Percentiles rank a stretch among this genome's conserved stretches.
Conservation (phyloP, 2,888 invertebrate genomes). For the Furcula furcula region DNA sequence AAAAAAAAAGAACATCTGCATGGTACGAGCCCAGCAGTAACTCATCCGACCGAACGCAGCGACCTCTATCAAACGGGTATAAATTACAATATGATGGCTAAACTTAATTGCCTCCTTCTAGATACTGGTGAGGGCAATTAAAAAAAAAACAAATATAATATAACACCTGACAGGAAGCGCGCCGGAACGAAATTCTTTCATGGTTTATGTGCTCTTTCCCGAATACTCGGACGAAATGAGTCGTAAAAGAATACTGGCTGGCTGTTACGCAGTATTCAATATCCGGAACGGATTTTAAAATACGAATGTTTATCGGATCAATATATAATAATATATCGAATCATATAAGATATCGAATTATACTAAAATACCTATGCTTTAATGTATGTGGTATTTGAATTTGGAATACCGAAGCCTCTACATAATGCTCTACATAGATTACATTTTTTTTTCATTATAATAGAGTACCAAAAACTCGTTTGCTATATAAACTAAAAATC, state of each 20-base stretch:
- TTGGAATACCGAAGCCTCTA: no score
- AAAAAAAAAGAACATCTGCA: constrained; percentile 69
- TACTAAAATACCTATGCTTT: no score
- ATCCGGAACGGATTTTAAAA: constrained; percentile 23
- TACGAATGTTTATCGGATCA: no score
- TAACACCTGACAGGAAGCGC: constrained; percentile 7
- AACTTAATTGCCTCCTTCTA: constrained; percentile 28
- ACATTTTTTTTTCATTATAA: no score
- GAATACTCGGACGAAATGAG: constrained; percentile 17
- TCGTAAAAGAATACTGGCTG: constrained; percentile 19
- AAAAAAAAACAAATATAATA: constrained; percentile 3
- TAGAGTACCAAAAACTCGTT: no score
- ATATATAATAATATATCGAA: no score
- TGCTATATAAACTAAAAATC: no score
- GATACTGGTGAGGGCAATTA: not conserved
- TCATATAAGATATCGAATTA: no score
- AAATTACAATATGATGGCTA: constrained; percentile 39
- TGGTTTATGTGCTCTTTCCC: constrained; percentile 7
- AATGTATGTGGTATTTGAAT: no score
- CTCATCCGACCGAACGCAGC: constrained; percentile 34
- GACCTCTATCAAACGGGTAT: constrained; percentile 38
- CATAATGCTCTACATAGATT: no score
- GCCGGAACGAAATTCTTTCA: constrained; percentile 2
- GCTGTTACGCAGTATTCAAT: constrained; percentile 15
- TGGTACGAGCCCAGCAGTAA: constrained; percentile 35